Evolutionary conservation across 2,888 invertebrate species (phyloP), one percentile per base, ranked within the genome.

Genomic region (Megaustenia siamemsis): DNA sequence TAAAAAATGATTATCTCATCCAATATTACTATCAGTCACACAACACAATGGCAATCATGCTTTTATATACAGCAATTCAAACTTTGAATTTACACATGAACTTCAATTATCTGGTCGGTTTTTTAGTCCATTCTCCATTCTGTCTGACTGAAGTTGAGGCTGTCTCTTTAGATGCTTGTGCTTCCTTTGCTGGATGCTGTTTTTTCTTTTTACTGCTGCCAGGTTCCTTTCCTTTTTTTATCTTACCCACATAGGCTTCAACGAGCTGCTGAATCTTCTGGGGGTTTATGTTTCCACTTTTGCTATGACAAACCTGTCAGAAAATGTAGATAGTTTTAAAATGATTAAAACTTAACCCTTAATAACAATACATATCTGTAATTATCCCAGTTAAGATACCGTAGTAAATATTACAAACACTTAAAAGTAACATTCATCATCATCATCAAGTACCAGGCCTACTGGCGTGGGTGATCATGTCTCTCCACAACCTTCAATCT

Each of bases 251-350:
- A 88, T 93, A 93, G 12, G 92, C 98, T 94, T 98, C 98, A 90
- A 99, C 97, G 86, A 99, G 95, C 92, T 96, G 96, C 92, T 97
- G 97, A 91, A 99, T 98, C 95, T 98, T 99, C 90, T 96, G 96
- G 82, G 98, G 98, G 95, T 99, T 98, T 90, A 99, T 98, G 95
- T 98, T 98, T 68, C 98, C 98, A 75, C 97, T 96, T 94, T 97
- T 97, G 94, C 98, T 98, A 95, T 98, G 98, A 94, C 98, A 99
- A 93, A 99, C 98, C 98, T 98, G 95, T 1, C 35, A 83, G 18
- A 28, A 32, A 32, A 63, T 60, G 60, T 18, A 28, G 8, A 63
- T 12, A 10, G 28, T 32, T 63, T 15, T n/a, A n/a, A n/a, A n/a
- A n/a, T n/a, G n/a, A n/a, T n/a, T n/a, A n/a, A n/a, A n/a, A n/a